A percentile compares a stretch with the other conserved stretches of the same genome.
Conservation (phyloP, 2,113 vertebrate genomes). For the Calonectris borealis region DNA sequence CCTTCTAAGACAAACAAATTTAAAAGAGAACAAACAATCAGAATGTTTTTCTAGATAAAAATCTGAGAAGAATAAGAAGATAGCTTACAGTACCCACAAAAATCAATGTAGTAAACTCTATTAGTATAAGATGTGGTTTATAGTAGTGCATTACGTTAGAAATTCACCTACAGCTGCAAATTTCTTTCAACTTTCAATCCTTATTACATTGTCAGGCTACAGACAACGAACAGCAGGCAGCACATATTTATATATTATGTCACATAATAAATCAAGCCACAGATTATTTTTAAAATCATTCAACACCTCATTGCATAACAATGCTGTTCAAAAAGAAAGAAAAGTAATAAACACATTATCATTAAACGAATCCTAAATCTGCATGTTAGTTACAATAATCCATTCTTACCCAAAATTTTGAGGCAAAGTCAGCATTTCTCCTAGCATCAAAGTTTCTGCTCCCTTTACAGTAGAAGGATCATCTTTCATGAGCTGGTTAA, state of each 20-base stretch:
- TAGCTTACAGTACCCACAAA: neutral
- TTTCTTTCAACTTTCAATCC: neutral
- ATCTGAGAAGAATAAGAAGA: neutral
- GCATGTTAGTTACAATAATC: neutral
- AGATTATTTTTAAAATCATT: neutral
- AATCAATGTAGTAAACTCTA: neutral
- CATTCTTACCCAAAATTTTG: constrained; percentile 95
- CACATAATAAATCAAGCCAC: neutral
- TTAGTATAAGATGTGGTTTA: neutral
- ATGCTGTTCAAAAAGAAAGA: neutral
- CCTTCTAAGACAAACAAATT: neutral
- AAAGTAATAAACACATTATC: neutral
- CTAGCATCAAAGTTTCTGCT: constrained; percentile 93
- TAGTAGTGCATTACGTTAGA: neutral
- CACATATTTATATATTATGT: neutral
- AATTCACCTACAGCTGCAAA: neutral
- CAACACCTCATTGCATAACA: neutral
- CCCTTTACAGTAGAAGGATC: constrained; percentile 95
- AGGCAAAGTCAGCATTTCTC: constrained; percentile 97
- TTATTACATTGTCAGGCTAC: neutral
- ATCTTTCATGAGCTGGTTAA: constrained; percentile 89
- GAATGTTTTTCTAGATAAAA: neutral
- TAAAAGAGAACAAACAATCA: neutral
- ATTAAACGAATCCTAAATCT: neutral
- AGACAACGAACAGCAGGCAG: neutral